Conservation (phyloP, 2,113 vertebrate species). For the Lates calcarifer region DNA sequence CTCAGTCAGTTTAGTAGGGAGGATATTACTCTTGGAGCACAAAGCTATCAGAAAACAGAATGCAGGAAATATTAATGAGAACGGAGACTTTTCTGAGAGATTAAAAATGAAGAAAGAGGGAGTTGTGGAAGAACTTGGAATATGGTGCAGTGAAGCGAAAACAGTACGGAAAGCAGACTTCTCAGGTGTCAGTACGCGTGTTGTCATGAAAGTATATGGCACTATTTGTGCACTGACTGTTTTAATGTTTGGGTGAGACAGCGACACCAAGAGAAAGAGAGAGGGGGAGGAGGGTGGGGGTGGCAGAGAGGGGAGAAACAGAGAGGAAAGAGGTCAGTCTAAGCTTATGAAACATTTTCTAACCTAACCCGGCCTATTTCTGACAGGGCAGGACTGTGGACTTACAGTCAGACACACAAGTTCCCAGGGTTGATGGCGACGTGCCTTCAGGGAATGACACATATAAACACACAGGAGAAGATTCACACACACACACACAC, state of each 20-base stretch:
- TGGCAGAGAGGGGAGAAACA: slow-evolving; percentile 47
- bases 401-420: slow-evolving; percentile 69
- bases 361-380: slow-evolving; percentile 84
- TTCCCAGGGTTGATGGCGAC: slow-evolving; percentile 63
- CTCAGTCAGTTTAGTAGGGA: slow-evolving; percentile 46
- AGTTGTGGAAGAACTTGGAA: slow-evolving; percentile 33
- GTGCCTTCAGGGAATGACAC: slow-evolving; percentile 57
- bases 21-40: slow-evolving; percentile 53
- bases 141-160: slow-evolving; percentile 42
- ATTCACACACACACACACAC: slow-evolving; percentile 29
- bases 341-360: slow-evolving; percentile 84
- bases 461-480: slow-evolving; percentile 35
- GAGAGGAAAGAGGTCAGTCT: slow-evolving; percentile 80
- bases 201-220: slow-evolving; percentile 23
- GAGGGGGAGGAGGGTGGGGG: slow-evolving; percentile 3
- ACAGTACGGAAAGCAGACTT: slow-evolving; percentile 20
- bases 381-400: slow-evolving; percentile 76
- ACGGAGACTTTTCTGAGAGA: slow-evolving; percentile 60
- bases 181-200: slow-evolving; percentile 8
- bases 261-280: slow-evolving; percentile 42
- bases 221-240: slow-evolving; percentile 39
- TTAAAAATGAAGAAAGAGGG: slow-evolving; percentile 62
- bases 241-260: slow-evolving; percentile 49
- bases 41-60: slow-evolving; percentile 69
- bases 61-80: slow-evolving; percentile 74